phyloP scores from a whole-genome alignment of 2,888 invertebrate species.

The Drosophila vallismaia region DNA sequence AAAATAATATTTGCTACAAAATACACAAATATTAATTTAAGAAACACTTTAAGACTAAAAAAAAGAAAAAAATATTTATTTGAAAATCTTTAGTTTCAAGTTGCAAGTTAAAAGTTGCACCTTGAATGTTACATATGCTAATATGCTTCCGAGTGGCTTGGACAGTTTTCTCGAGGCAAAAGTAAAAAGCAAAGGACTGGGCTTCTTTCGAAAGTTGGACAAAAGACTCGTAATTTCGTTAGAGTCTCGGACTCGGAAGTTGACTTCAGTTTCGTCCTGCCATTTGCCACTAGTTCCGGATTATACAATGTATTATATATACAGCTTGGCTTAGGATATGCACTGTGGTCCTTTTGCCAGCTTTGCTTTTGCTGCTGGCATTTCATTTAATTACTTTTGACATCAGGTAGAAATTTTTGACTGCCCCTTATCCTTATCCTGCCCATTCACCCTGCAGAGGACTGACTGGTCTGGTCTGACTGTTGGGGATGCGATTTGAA shows the following conservation, averaged over 20 bases:
- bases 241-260: conserved; percentile 2
- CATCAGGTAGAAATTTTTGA: conserved; percentile 67
- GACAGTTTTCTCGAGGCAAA: not conserved
- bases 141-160: not conserved
- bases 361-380: conserved; percentile 60
- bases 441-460: not conserved
- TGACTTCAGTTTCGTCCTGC: conserved; percentile 5
- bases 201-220: not conserved
- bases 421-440: conserved; percentile 43
- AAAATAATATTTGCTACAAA: not conserved
- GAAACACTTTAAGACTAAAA: too few relatives aligned
- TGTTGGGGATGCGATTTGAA: conserved; percentile 12
- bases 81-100: not conserved
- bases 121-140: not conserved
- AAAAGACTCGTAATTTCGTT: conserved; percentile 19
- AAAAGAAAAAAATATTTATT: not conserved
- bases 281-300: conserved; percentile 10
- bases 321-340: conserved; percentile 1
- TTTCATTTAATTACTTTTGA: conserved; percentile 78
- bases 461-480: not conserved
- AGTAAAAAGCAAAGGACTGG: not conserved
- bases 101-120: not conserved
- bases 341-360: conserved; percentile 22
- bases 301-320: conserved; percentile 6
- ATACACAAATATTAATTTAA: too few relatives aligned